A percentile compares a stretch with the other conserved stretches of the same genome.
Evolutionary conservation across 2,113 vertebrate genomes (phyloP).

Genomic region (Halcyon malimbica): DNA sequence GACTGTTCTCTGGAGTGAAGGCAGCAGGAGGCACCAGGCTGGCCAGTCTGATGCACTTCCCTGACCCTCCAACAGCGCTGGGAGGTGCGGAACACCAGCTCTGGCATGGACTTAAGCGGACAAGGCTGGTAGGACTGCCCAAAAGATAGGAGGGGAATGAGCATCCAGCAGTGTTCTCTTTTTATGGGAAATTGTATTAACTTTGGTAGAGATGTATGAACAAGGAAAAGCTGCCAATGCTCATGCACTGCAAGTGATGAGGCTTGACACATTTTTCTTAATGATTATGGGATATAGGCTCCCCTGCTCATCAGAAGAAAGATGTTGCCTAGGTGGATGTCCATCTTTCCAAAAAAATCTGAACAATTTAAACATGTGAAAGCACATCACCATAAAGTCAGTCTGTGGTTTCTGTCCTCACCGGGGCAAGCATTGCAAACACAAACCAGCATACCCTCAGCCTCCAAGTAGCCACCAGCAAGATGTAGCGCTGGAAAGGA

Average conservation of each 20-base stretch:
- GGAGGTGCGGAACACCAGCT: not conserved
- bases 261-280: not conserved
- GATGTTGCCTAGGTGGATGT: not conserved
- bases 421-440: not conserved
- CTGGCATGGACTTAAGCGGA: accelerated
- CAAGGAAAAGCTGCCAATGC: not conserved
- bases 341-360: not conserved
- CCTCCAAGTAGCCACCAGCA: not conserved
- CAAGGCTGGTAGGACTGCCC: not conserved
- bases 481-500: not conserved
- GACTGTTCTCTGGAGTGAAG: not conserved
- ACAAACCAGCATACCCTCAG: not conserved
- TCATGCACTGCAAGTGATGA: not conserved
- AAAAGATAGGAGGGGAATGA: not conserved
- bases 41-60: not conserved
- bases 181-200: not conserved
- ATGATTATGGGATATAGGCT: not conserved
- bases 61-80: not conserved
- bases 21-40: not conserved
- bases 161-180: not conserved
- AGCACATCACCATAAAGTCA: not conserved
- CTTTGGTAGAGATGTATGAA: not conserved
- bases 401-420: not conserved
- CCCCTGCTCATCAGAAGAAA: not conserved
- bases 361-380: not conserved